phyloP scores from a whole-genome alignment of 2,797 vertebrate species.

The Alcedo atthis region DNA sequence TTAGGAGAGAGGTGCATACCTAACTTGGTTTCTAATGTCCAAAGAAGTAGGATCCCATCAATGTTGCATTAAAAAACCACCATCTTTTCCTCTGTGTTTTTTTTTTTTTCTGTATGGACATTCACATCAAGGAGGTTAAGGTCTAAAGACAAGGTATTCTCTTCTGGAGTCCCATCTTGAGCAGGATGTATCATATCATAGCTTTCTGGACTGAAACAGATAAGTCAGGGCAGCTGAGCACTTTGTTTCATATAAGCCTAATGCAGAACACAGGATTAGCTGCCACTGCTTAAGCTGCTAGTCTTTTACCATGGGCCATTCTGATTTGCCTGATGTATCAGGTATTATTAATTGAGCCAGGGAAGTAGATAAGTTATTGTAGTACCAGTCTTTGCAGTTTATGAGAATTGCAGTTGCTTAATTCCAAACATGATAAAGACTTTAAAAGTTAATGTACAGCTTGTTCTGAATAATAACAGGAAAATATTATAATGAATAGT shows the following conservation, averaged over 20 bases:
- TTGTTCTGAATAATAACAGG: slow-evolving; percentile 59
- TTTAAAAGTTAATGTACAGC: slow-evolving; percentile 36
- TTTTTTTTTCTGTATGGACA: neutral
- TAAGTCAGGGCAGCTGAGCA: fast-evolving
- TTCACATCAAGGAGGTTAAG: neutral
- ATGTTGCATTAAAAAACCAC: fast-evolving
- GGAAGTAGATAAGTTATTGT: neutral
- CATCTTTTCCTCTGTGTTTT: neutral
- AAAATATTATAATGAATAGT: slow-evolving; percentile 70
- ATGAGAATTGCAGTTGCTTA: slow-evolving; percentile 19
- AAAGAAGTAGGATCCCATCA: neutral
- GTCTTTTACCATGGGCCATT: neutral
- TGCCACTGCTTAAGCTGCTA: neutral
- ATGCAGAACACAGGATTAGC: neutral
- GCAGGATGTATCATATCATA: neutral
- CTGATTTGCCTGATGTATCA: neutral
- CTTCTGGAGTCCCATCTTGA: neutral
- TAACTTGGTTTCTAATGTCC: neutral
- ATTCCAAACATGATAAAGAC: slow-evolving; percentile 33
- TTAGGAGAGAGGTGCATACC: neutral
- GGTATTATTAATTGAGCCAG: slow-evolving; percentile 22
- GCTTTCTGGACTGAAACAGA: neutral
- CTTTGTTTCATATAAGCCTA: fast-evolving
- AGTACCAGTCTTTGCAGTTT: neutral
- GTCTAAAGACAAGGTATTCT: neutral